These are phyloP conservation scores for Acanthurus tractus DNA, from an alignment of 2,797 vertebrate genomes.

Conservation along the genomic window DNA sequence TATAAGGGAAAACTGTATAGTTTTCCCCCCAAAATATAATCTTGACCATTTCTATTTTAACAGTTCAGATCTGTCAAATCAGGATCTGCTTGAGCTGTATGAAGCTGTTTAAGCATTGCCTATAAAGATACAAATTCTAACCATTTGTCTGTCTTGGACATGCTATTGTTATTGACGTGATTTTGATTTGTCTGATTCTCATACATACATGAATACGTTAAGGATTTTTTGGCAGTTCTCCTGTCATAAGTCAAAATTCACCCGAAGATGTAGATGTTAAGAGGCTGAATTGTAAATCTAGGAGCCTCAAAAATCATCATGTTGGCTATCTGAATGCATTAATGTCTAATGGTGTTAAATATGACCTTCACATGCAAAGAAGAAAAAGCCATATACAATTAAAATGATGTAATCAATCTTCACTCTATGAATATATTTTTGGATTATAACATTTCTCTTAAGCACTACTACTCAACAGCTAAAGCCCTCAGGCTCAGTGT, in stretches of 20 bases:
- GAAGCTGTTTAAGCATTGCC: too few relatives aligned
- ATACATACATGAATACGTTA: too few relatives aligned
- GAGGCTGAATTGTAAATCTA: not conserved
- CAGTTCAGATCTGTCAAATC: too few relatives aligned
- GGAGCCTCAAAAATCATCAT: conserved; percentile 7
- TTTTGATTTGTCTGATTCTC: too few relatives aligned
- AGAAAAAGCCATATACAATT: not conserved
- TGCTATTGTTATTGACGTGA: too few relatives aligned
- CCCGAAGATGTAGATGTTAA: too few relatives aligned
- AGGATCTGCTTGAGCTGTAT: too few relatives aligned
- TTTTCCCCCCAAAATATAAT: not conserved
- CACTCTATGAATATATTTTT: not conserved
- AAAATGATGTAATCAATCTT: not conserved
- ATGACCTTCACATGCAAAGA: not conserved
- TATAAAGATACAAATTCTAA: too few relatives aligned
- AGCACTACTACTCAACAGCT: conserved; percentile 9
- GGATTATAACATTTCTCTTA: not conserved
- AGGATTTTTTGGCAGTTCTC: too few relatives aligned
- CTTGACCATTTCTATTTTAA: not conserved
- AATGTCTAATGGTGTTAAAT: not conserved
- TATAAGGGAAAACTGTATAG: not conserved
- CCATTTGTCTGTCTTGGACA: too few relatives aligned
- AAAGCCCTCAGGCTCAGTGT: conserved; percentile 8
- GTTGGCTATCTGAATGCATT: not conserved
- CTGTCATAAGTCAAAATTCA: too few relatives aligned